phyloP scores from a whole-genome alignment of 2,113 vertebrate species.

The Otocyon megalotis region DNA sequence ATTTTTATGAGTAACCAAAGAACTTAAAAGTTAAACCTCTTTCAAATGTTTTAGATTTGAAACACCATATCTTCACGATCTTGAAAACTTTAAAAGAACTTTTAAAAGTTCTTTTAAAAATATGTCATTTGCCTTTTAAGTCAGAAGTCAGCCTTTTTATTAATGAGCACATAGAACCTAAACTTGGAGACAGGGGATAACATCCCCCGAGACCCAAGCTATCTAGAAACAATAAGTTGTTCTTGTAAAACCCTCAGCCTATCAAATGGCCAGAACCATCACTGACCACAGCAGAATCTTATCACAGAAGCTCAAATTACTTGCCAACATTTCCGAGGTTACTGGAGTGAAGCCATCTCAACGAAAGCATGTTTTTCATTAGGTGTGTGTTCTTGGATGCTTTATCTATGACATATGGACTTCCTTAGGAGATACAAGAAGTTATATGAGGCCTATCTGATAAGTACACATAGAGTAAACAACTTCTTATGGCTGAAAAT shows the following conservation, averaged over 20 bases:
- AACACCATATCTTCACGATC: not conserved
- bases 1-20: not conserved
- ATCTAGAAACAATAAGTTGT: not conserved
- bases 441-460: not conserved
- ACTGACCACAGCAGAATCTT: not conserved
- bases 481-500: conserved; percentile 12
- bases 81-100: too few relatives aligned
- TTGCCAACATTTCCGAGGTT: conserved; percentile 30
- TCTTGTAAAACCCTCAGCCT: not conserved
- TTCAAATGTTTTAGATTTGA: not conserved
- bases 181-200: not conserved
- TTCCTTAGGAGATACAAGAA: conserved; percentile 46
- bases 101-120: not conserved
- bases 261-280: not conserved
- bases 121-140: not conserved
- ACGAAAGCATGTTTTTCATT: conserved; percentile 24
- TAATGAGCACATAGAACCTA: not conserved
- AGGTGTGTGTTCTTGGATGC: not conserved
- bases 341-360: not conserved
- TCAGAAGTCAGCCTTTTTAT: not conserved
- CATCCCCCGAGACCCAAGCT: not conserved
- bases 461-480: conserved; percentile 29
- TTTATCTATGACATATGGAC: conserved; percentile 24
- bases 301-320: conserved; percentile 40
- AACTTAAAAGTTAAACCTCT: not conserved